phyloP scores from a whole-genome alignment of 1,140 invertebrate species.

The Marisa cornuarietis region DNA sequence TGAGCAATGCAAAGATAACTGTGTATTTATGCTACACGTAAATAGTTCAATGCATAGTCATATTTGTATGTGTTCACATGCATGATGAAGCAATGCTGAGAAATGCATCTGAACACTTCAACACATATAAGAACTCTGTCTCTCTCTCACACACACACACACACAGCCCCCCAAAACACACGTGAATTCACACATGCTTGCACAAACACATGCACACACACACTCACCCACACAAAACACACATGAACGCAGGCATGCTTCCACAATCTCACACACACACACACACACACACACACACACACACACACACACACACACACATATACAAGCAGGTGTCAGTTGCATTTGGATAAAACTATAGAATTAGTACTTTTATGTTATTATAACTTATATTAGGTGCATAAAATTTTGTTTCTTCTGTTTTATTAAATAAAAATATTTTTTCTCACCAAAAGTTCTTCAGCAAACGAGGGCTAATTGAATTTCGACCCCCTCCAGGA shows the following conservation, averaged over 20 bases:
- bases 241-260: too few relatives aligned
- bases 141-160: not conserved
- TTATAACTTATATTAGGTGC: not conserved
- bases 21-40: not conserved
- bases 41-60: not conserved
- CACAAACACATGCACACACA: too few relatives aligned
- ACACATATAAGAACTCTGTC: not conserved
- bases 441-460: slow-evolving; percentile 64
- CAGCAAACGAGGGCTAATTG: slow-evolving; percentile 61
- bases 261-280: not conserved
- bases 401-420: not conserved
- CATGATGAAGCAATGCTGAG: not conserved
- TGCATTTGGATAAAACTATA: not conserved
- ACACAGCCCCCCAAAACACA: too few relatives aligned
- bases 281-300: not conserved
- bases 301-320: not conserved
- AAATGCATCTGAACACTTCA: not conserved
- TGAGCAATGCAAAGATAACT: too few relatives aligned
- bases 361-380: not conserved
- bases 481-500: slow-evolving; percentile 62
- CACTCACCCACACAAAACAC: too few relatives aligned
- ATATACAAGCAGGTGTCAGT: not conserved
- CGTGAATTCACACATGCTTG: too few relatives aligned
- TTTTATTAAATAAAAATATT: not conserved
- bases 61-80: not conserved